phyloP scores from a whole-genome alignment of 2,888 invertebrate genomes.

The Miltochrista miniata region DNA sequence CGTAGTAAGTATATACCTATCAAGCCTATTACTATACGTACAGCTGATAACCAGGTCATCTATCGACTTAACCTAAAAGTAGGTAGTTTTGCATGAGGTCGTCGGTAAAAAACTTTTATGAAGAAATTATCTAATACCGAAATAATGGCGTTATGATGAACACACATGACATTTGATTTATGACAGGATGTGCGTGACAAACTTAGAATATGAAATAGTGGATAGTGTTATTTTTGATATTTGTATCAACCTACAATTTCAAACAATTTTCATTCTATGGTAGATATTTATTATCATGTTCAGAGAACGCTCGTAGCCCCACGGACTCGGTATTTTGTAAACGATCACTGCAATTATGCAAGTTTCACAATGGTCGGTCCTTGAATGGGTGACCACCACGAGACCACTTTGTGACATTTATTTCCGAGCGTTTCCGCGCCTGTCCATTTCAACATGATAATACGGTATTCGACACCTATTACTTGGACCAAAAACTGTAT shows the following conservation, averaged over 20 bases:
- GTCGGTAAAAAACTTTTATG: conserved; percentile 8
- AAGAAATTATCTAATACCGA: conserved; percentile 28
- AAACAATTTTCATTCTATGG: background rate
- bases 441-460: no score
- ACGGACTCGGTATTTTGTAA: no score
- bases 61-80: conserved; percentile 25
- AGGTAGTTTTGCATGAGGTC: conserved; percentile 31
- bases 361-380: no score
- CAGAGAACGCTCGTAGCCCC: no score
- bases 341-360: no score
- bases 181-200: conserved; percentile 35
- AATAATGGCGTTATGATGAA: conserved; percentile 28
- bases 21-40: no score
- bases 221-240: conserved; percentile 19
- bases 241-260: background rate
- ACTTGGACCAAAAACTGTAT: no score
- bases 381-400: no score
- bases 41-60: conserved; percentile 27
- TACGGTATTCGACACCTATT: no score
- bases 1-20: no score
- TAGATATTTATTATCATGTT: background rate
- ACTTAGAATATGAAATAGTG: conserved; percentile 27
- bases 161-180: conserved; percentile 32
- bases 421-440: no score
- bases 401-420: no score